Percentiles rank a stretch among this genome's conserved stretches.
Conservation (phyloP, 2,888 invertebrate genomes). For the Ligdia adustata region DNA sequence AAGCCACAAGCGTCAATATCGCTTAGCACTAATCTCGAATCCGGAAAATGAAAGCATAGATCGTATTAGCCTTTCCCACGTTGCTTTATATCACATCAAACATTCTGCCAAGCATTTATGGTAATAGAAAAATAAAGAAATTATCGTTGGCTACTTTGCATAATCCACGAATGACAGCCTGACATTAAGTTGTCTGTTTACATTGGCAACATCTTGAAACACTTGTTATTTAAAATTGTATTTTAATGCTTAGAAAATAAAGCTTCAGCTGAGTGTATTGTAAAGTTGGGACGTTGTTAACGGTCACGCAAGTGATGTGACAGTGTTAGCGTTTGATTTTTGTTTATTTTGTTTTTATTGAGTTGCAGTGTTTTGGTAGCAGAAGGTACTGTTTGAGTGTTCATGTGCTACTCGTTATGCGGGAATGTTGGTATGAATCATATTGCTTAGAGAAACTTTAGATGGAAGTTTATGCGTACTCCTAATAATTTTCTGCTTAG, state of each 20-base stretch:
- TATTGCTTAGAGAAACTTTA: slow-evolving; percentile 1
- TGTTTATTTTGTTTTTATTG: slow-evolving; percentile 47
- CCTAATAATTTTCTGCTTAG: no score
- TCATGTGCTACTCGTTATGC: slow-evolving; percentile 33
- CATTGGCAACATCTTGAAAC: slow-evolving; percentile 41
- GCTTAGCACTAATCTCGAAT: slow-evolving; percentile 12
- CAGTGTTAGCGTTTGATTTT: slow-evolving; percentile 47
- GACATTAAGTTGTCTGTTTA: slow-evolving; percentile 70
- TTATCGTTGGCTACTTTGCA: slow-evolving; percentile 70
- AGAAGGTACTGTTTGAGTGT: slow-evolving; percentile 24
- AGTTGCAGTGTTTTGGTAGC: slow-evolving; percentile 37
- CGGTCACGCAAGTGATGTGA: slow-evolving; percentile 58
- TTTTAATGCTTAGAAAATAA: slow-evolving; percentile 32
- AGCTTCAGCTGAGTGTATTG: slow-evolving; percentile 18
- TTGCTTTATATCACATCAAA: slow-evolving; percentile 66
- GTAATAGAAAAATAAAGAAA: slow-evolving; percentile 73
- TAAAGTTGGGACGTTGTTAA: slow-evolving; percentile 45
- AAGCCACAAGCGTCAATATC: slow-evolving; percentile 30
- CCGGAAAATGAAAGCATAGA: slow-evolving; percentile 30
- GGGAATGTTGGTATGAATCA: slow-evolving; percentile 25
- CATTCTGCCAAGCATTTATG: slow-evolving; percentile 66
- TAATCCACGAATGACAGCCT: slow-evolving; percentile 69
- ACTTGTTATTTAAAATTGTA: slow-evolving; percentile 15
- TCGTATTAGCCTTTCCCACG: slow-evolving; percentile 71
- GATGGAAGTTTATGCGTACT: no score